Evolutionary conservation across 2,113 vertebrate species (phyloP).

Genomic region (Dermatemys mawii): DNA sequence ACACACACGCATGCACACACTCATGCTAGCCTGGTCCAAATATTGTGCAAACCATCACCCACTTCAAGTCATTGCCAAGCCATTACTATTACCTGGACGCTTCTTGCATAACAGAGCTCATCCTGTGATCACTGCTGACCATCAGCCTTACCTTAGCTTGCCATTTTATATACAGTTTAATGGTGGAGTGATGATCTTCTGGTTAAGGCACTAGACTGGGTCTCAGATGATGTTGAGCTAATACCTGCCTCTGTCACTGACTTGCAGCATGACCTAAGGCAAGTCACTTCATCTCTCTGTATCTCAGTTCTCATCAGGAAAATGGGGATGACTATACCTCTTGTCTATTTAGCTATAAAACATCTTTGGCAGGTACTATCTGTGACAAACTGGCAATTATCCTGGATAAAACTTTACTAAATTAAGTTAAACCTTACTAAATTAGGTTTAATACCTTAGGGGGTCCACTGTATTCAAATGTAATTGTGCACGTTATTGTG

Average conservation of each 20-base stretch:
- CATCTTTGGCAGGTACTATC: not conserved
- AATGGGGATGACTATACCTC: not conserved
- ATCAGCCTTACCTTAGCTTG: fast-evolving
- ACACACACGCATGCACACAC: too few species aligned
- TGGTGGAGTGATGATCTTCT: too few species aligned
- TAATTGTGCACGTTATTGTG: too few species aligned
- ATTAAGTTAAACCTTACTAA: too few species aligned
- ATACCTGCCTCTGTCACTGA: not conserved
- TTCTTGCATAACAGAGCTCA: not conserved
- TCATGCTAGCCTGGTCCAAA: not conserved
- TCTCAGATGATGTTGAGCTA: not conserved
- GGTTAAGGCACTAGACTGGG: not conserved
- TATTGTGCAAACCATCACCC: not conserved
- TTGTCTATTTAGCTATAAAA: fast-evolving
- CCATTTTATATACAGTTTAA: not conserved
- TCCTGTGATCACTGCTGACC: fast-evolving
- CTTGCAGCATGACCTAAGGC: not conserved
- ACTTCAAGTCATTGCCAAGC: not conserved
- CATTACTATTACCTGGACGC: fast-evolving
- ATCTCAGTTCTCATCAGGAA: not conserved
- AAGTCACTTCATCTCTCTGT: not conserved
- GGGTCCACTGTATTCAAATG: too few species aligned
- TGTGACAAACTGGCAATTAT: too few species aligned
- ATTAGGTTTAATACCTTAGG: too few species aligned
- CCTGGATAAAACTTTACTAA: too few species aligned